phyloP scores from a whole-genome alignment of 1,140 invertebrate genomes.

The Drosophila pallidifrons region DNA sequence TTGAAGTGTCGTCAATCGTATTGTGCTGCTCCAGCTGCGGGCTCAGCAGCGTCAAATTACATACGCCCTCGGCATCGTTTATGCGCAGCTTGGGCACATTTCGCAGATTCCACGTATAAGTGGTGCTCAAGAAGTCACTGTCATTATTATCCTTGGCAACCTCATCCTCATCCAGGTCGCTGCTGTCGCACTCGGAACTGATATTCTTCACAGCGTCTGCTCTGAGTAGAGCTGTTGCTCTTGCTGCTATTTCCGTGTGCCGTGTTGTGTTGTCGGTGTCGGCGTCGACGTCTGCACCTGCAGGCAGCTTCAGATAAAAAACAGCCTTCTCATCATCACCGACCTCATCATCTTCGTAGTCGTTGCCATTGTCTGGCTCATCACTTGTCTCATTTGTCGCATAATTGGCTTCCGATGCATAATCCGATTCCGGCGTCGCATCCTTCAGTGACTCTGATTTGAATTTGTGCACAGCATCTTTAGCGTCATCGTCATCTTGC shows the following conservation, averaged over 20 bases:
- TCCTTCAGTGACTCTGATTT: constrained; percentile 71
- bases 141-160: constrained; percentile 37
- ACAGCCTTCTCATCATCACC: constrained; percentile 37
- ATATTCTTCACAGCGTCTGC: neutral
- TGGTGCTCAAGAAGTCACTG: constrained; percentile 76
- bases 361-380: constrained; percentile 35
- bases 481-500: constrained; percentile 13
- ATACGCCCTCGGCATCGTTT: constrained; percentile 62
- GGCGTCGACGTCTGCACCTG: constrained; percentile 13
- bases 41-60: constrained; percentile 53
- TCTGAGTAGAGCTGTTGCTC: too few species aligned
- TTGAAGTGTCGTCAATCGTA: constrained; percentile 58
- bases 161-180: constrained; percentile 31
- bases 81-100: constrained; percentile 77
- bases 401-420: constrained; percentile 84
- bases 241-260: neutral
- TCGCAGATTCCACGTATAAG: constrained; percentile 79
- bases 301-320: constrained; percentile 59
- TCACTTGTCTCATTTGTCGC: constrained; percentile 66
- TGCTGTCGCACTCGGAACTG: constrained; percentile 8
- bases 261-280: neutral
- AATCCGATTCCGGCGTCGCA: constrained; percentile 82
- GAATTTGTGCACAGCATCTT: constrained; percentile 18
- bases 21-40: constrained; percentile 25
- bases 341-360: neutral